phyloP scores from a whole-genome alignment of 2,888 invertebrate genomes.

The Dolichomitus sp. region DNA sequence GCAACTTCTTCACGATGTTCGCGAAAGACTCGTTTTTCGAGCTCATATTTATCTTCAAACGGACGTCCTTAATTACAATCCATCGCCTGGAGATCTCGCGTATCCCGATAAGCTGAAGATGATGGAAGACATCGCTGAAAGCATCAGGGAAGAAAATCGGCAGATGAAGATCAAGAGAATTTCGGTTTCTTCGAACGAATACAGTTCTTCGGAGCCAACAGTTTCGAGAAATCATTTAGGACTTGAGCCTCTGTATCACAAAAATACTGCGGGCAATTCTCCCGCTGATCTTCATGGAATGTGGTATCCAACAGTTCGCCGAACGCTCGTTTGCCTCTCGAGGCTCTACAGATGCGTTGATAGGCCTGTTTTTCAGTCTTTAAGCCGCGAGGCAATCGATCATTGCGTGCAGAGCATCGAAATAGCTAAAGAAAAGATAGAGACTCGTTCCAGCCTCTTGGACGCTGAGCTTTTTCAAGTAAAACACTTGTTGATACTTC shows the following conservation, averaged over 20 bases:
- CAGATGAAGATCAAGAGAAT: slow-evolving; percentile 81
- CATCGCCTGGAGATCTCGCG: slow-evolving; percentile 98
- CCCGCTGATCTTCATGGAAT: slow-evolving; percentile 99
- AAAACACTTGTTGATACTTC: slow-evolving; percentile 97
- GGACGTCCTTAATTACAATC: slow-evolving; percentile 95
- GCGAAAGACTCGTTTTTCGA: slow-evolving; percentile 98
- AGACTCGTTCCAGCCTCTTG: slow-evolving; percentile 91
- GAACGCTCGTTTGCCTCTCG: slow-evolving; percentile 97
- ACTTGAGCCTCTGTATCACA: slow-evolving; percentile 81
- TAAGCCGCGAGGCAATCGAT: slow-evolving; percentile 98
- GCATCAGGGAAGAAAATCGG: slow-evolving; percentile 81
- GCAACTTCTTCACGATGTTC: slow-evolving; percentile 97
- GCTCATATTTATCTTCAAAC: slow-evolving; percentile 97
- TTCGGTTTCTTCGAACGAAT: slow-evolving; percentile 80
- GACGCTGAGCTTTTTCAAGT: slow-evolving; percentile 99
- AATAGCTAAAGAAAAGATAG: slow-evolving; percentile 93
- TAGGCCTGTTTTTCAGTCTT: slow-evolving; percentile 97
- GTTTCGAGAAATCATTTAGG: slow-evolving; percentile 64
- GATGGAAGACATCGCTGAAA: slow-evolving; percentile 93
- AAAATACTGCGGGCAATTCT: slow-evolving; percentile 88
- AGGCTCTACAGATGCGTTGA: slow-evolving; percentile 97
- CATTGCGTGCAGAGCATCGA: slow-evolving; percentile 97
- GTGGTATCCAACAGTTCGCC: slow-evolving; percentile 99
- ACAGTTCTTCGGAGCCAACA: slow-evolving; percentile 45
- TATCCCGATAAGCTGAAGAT: slow-evolving; percentile 99